Conservation (phyloP, 2,797 vertebrate genomes). For the Parauchenoglanis ngamensis region DNA sequence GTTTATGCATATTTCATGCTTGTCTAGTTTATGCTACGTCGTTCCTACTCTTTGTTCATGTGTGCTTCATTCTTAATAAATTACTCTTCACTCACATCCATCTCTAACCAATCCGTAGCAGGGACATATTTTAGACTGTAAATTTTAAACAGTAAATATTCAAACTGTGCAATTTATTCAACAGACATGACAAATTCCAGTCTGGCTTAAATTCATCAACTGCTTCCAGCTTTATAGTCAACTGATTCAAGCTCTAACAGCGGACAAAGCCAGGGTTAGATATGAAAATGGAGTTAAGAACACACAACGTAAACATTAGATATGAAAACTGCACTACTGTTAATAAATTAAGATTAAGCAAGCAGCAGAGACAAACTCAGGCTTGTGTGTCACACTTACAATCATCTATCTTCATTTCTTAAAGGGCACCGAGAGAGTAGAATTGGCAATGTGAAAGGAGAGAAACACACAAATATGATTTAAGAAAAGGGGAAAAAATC, state of each 20-base stretch:
- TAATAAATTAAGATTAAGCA: slow-evolving; percentile 49
- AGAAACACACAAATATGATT: slow-evolving; percentile 39
- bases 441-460: slow-evolving; percentile 61
- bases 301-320: neutral
- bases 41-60: too few species aligned
- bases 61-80: too few species aligned
- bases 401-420: slow-evolving; percentile 85
- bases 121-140: too few species aligned
- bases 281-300: slow-evolving; percentile 1
- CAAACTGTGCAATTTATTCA: neutral
- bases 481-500: slow-evolving; percentile 5
- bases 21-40: too few species aligned
- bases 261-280: slow-evolving; percentile 4
- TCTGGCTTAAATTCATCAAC: neutral
- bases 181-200: neutral
- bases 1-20: too few species aligned
- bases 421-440: slow-evolving; percentile 72
- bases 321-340: slow-evolving; percentile 13
- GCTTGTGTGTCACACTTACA: slow-evolving; percentile 78
- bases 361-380: slow-evolving; percentile 56
- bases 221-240: neutral
- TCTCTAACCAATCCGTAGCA: too few species aligned
- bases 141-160: neutral
- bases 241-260: neutral
- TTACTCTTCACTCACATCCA: too few species aligned